Evolutionary conservation across 2,797 vertebrate genomes (phyloP), one percentile per base, ranked within the genome.

Genomic region (Helicolenus hilgendorfi): DNA sequence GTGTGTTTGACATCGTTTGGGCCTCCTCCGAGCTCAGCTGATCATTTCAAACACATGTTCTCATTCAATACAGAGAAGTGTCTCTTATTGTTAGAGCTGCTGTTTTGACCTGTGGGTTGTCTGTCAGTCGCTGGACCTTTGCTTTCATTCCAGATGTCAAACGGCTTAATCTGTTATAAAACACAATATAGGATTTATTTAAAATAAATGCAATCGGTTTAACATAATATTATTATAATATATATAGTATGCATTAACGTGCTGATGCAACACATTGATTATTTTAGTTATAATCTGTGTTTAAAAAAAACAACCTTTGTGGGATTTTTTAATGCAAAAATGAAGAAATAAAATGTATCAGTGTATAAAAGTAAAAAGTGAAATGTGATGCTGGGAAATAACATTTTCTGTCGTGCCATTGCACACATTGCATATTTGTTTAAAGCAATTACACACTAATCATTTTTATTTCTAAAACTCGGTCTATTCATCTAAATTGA

Each of bases 1-100:
- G 68, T 77, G 81, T 85, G 79, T 88, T 67, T 89, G 82, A 67
- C 85, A 77, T 65, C 11, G 82, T 84, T 81, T 69, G 77, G 87
- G 91, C 90, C 92, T 85, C 72, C 58, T 80, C 18, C 27, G 3
- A 63, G 56, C 69, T 53, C 83, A 84, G 83, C 81, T 88, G 84
- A 84, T 89, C 45, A 89, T 92, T 78, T 91, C 65, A 90, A 92
- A 89, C 92, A 89, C 45, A 83, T 83, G 79, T 53, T 84, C 62
- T 84, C 70, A 71, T 64, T 83, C 33, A 77, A 33, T 36, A 29
- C 60, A 87, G 64, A 89, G 56, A 72, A 91, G 75, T 68, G 81
- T 74, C 13, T 84, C 74, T 41, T 41, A 70, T 83, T 89, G 86
- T 88, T 70, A 72, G 87, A 73, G 69, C 89, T 72, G 60, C 79